A percentile compares a stretch with the other conserved stretches of the same genome.
Conservation (phyloP, 2,888 invertebrate genomes). For the Vandiemenella viatica region DNA sequence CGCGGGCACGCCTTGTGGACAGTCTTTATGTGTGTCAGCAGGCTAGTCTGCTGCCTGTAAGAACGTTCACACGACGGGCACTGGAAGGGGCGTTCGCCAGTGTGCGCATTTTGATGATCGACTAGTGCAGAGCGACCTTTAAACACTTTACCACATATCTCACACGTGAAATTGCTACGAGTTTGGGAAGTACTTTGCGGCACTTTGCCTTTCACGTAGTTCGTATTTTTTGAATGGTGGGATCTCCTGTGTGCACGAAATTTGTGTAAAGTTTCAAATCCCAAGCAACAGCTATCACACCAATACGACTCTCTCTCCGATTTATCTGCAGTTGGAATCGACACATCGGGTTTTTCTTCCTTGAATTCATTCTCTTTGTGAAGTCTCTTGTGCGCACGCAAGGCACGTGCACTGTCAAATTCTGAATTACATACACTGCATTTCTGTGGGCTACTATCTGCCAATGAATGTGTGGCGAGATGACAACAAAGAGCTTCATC, state of each 20-base stretch:
- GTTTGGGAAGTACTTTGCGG: too few species aligned
- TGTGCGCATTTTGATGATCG: conserved; percentile 33
- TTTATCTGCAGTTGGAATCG: conserved; percentile 20
- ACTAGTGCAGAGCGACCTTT: conserved; percentile 35
- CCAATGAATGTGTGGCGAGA: too few species aligned
- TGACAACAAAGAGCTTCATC: too few species aligned
- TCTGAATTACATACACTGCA: too few species aligned
- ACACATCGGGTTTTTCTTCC: too few species aligned
- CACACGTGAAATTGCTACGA: conserved; percentile 34
- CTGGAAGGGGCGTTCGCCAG: conserved; percentile 22
- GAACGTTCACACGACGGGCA: conserved; percentile 5
- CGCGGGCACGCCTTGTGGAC: neutral
- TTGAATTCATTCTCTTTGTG: too few species aligned
- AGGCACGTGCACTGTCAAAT: too few species aligned
- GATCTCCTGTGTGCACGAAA: conserved; percentile 26
- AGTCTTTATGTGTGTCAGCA: conserved; percentile 1
- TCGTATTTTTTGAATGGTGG: conserved; percentile 34
- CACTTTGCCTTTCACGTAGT: too few species aligned
- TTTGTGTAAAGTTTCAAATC: conserved; percentile 3
- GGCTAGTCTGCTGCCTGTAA: neutral
- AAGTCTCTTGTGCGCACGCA: too few species aligned
- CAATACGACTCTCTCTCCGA: conserved; percentile 20
- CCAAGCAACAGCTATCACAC: conserved; percentile 28
- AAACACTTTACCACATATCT: conserved; percentile 34
- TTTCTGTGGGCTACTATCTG: too few species aligned